Percentiles rank a stretch among this genome's conserved stretches.
phyloP scores from a whole-genome alignment of 2,113 vertebrate genomes.

The Carlito syrichta region DNA sequence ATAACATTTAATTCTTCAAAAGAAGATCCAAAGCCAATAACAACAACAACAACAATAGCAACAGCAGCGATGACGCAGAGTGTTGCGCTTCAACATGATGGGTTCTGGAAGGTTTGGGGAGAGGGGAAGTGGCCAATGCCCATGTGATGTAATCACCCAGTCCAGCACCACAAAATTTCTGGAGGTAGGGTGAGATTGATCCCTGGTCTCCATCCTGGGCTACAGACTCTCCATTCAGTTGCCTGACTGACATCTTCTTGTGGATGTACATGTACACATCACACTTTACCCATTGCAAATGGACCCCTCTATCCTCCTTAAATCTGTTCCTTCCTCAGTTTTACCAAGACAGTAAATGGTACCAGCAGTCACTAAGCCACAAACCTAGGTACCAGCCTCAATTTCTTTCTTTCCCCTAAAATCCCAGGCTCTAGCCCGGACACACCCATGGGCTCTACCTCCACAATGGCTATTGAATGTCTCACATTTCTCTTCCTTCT shows the following conservation, averaged over 20 bases:
- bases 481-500: not conserved
- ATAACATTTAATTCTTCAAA: not conserved
- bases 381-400: not conserved
- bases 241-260: not conserved
- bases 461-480: not conserved
- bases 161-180: not conserved
- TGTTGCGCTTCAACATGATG: not conserved
- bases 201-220: not conserved
- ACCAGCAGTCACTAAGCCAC: too few species aligned
- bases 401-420: not conserved
- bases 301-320: not conserved
- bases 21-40: not conserved
- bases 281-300: not conserved
- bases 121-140: not conserved
- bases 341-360: not conserved
- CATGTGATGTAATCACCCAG: not conserved
- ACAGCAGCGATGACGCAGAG: not conserved
- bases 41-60: not conserved
- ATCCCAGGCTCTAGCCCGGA: not conserved
- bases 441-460: not conserved
- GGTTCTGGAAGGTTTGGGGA: not conserved
- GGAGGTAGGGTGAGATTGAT: not conserved
- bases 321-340: not conserved
- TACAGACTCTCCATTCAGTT: not conserved
- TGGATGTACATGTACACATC: not conserved